Evolutionary conservation across 2,797 vertebrate species (phyloP).

Genomic region (Gallirallus australis): DNA sequence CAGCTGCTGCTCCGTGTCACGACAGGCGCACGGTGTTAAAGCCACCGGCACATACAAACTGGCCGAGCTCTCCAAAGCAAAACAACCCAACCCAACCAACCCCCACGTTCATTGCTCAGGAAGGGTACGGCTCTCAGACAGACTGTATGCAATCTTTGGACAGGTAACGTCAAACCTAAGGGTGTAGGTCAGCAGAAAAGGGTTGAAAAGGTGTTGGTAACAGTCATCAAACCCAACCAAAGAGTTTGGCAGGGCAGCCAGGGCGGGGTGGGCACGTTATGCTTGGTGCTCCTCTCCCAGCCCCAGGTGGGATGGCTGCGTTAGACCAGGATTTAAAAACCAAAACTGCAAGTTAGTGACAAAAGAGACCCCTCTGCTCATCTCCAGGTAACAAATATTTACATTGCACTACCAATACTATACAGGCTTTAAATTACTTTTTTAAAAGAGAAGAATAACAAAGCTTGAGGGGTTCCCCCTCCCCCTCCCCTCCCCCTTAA

Average conservation of each 20-base stretch:
- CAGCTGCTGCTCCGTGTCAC: background rate
- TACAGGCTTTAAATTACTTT: constrained; percentile 68
- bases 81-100: background rate
- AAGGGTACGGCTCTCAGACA: background rate
- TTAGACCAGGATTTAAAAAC: constrained; percentile 7
- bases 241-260: background rate
- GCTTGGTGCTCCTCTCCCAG: background rate
- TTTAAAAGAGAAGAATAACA: constrained; percentile 39
- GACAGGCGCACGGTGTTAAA: background rate
- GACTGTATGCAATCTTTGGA: constrained; percentile 13
- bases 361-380: constrained; percentile 25
- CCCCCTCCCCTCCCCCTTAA: too few relatives aligned
- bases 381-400: constrained; percentile 69
- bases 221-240: background rate
- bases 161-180: constrained; percentile 9
- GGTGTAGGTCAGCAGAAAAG: background rate
- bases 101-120: background rate
- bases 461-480: background rate
- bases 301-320: background rate
- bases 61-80: background rate
- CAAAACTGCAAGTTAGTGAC: constrained; percentile 40
- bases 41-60: background rate
- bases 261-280: background rate
- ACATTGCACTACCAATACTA: constrained; percentile 59
- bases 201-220: background rate